Conservation (phyloP, 2,888 invertebrate genomes). For the Clanis bilineata region DNA sequence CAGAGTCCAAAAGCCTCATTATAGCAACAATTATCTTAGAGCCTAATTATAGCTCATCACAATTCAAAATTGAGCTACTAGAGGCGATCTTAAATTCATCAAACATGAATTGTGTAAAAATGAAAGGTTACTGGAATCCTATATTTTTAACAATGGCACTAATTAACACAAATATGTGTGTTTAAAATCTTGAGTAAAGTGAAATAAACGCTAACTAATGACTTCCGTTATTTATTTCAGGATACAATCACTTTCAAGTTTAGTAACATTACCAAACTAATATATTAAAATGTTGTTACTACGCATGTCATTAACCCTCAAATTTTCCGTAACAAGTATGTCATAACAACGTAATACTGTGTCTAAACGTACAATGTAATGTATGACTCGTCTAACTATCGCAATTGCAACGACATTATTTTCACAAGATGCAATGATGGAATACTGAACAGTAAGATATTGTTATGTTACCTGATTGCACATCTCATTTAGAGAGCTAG, state of each 20-base stretch:
- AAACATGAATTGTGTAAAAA: too few relatives aligned
- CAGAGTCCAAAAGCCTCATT: too few relatives aligned
- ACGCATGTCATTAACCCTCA: neutral
- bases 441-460: slow-evolving; percentile 49
- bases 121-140: too few relatives aligned
- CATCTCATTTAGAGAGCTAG: slow-evolving; percentile 46
- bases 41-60: too few relatives aligned
- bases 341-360: neutral
- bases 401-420: slow-evolving; percentile 30
- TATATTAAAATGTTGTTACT: neutral
- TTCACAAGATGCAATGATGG: slow-evolving; percentile 49
- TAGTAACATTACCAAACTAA: neutral
- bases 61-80: too few relatives aligned
- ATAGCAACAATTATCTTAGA: too few relatives aligned
- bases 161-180: too few relatives aligned
- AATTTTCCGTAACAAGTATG: neutral
- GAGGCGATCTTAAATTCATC: too few relatives aligned
- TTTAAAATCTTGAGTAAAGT: too few relatives aligned
- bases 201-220: too few relatives aligned
- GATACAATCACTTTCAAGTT: neutral
- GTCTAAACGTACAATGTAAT: slow-evolving; percentile 26
- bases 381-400: slow-evolving; percentile 3
- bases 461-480: slow-evolving; percentile 57
- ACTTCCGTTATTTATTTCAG: neutral
- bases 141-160: too few relatives aligned